These are phyloP conservation scores for Camponotus fellah DNA, from an alignment of 2,888 invertebrate species.

Conservation along the genomic window DNA sequence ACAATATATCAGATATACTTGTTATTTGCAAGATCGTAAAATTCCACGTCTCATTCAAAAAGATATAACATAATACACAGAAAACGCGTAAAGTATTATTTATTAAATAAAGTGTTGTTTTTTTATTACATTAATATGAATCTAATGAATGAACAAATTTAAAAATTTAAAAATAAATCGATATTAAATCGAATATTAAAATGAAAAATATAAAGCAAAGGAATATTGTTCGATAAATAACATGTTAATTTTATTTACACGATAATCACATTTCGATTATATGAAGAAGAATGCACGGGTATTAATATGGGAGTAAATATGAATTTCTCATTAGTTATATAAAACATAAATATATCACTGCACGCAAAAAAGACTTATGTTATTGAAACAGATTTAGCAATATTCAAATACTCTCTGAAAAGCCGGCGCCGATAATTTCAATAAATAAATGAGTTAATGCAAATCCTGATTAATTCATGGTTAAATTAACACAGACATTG, in stretches of 20 bases:
- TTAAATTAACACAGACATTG: conserved; percentile 43
- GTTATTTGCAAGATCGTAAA: neutral
- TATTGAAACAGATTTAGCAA: conserved; percentile 24
- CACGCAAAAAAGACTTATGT: neutral
- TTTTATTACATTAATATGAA: neutral
- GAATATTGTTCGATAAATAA: conserved; percentile 32
- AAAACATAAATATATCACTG: neutral
- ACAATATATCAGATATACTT: neutral
- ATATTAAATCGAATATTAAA: neutral
- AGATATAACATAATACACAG: neutral
- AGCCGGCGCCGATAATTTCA: conserved; percentile 37
- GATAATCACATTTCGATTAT: conserved; percentile 31
- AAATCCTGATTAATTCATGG: conserved; percentile 49
- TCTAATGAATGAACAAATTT: neutral
- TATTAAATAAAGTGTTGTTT: neutral
- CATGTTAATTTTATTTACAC: conserved; percentile 11
- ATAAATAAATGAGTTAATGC: conserved; percentile 45
- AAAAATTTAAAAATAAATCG: conserved; percentile 1
- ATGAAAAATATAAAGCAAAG: neutral
- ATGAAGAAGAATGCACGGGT: neutral
- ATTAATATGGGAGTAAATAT: conserved; percentile 39
- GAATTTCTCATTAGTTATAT: conserved; percentile 34
- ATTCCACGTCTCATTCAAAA: neutral
- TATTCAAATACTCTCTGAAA: conserved; percentile 17
- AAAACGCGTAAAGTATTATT: neutral